Conservation (phyloP, 2,888 invertebrate genomes). For the Thumatha senex region DNA sequence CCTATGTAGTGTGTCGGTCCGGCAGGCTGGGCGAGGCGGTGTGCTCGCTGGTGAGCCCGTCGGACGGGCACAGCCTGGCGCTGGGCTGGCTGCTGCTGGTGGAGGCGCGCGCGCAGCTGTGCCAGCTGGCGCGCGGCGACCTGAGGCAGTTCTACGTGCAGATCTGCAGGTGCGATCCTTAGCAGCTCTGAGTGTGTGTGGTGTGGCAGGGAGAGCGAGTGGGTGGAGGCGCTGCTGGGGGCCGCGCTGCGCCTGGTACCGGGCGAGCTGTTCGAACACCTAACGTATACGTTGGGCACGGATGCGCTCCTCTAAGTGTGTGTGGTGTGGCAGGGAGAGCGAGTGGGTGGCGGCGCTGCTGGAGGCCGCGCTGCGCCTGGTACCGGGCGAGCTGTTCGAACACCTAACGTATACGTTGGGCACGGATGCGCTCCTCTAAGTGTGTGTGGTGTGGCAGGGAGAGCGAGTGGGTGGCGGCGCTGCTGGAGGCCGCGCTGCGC, state of each 20-base stretch:
- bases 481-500: conserved; percentile 46
- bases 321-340: conserved; percentile 34
- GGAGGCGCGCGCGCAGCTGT: conserved; percentile 86
- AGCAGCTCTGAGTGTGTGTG: no score
- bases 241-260: conserved; percentile 59
- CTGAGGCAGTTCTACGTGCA: conserved; percentile 88
- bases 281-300: no score
- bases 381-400: conserved; percentile 48
- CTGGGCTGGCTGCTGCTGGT: conserved; percentile 89
- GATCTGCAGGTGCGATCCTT: conserved; percentile 55
- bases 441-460: conserved; percentile 31
- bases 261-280: conserved; percentile 33
- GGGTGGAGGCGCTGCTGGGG: conserved; percentile 39
- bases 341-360: conserved; percentile 41
- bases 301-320: no score
- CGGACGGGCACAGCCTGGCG: conserved; percentile 84
- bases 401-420: no score
- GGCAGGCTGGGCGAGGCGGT: conserved; percentile 83
- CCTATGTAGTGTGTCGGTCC: neutral
- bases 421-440: no score
- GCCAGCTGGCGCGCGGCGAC: conserved; percentile 87
- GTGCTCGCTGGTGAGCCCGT: conserved; percentile 81
- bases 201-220: conserved; percentile 38
- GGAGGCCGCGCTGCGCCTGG: conserved; percentile 48
- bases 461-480: conserved; percentile 35